Conservation (phyloP, 2,888 invertebrate genomes). For the Drosophila colorata region DNA sequence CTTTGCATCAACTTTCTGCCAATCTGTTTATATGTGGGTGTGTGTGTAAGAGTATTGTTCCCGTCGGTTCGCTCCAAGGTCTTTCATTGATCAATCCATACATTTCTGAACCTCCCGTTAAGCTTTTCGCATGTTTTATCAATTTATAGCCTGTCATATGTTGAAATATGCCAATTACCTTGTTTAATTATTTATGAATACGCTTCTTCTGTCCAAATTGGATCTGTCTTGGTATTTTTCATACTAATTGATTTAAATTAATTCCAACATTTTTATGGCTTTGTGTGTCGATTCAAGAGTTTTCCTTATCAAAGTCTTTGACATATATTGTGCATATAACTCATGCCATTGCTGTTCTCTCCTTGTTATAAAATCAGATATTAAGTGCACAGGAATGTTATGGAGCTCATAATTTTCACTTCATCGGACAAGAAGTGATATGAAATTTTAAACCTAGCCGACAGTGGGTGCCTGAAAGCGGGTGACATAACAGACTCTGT, state of each 20-base stretch:
- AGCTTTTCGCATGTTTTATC: slow-evolving; percentile 27
- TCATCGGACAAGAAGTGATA: slow-evolving; percentile 12
- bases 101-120: neutral
- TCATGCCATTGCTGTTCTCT: neutral
- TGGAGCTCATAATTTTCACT: slow-evolving; percentile 19
- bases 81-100: slow-evolving; percentile 14
- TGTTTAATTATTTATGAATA: slow-evolving; percentile 34
- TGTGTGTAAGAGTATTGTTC: slow-evolving; percentile 6
- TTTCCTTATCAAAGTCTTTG: neutral
- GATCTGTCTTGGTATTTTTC: neutral
- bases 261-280: slow-evolving; percentile 8
- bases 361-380: neutral
- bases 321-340: neutral
- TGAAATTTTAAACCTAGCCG: slow-evolving; percentile 17
- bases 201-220: neutral
- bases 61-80: slow-evolving; percentile 18
- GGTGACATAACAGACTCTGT: slow-evolving; percentile 56
- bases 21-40: neutral
- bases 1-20: slow-evolving; percentile 1
- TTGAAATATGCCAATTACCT: slow-evolving; percentile 24
- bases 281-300: neutral
- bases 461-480: slow-evolving; percentile 4
- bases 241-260: slow-evolving; percentile 26
- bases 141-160: slow-evolving; percentile 45
- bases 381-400: neutral